Evolutionary conservation across 2,888 invertebrate genomes (phyloP).

Genomic region (Ephialtes manifestator): DNA sequence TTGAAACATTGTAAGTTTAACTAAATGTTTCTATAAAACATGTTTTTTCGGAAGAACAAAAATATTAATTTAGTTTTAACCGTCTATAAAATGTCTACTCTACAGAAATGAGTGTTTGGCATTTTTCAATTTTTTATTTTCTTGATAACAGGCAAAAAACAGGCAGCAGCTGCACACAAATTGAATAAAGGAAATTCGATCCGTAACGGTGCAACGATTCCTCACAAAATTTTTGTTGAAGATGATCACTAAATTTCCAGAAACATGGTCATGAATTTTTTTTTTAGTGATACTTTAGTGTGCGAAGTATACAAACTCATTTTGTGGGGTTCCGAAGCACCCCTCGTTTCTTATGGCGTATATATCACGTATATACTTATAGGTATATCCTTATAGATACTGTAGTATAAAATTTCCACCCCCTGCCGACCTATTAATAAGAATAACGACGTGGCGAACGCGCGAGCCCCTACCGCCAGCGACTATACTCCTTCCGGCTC

Average conservation of each 20-base stretch:
- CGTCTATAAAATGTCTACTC: too few relatives aligned
- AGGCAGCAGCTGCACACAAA: not conserved
- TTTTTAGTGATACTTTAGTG: conserved; percentile 4
- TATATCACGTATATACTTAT: conserved; percentile 5
- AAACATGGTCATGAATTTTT: conserved; percentile 13
- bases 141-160: too few relatives aligned
- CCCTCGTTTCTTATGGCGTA: conserved; percentile 20
- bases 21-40: too few relatives aligned
- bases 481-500: conserved; percentile 37
- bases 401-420: conserved; percentile 59
- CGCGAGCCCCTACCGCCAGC: conserved; percentile 22
- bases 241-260: conserved; percentile 2
- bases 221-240: not conserved
- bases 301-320: not conserved
- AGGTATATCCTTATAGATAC: conserved; percentile 18
- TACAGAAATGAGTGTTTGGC: too few relatives aligned
- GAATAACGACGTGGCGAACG: conserved; percentile 75
- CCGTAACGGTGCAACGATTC: conserved; percentile 2
- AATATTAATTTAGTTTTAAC: too few relatives aligned
- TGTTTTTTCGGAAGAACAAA: too few relatives aligned
- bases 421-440: conserved; percentile 82
- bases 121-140: too few relatives aligned
- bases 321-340: conserved; percentile 10
- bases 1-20: too few relatives aligned
- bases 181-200: conserved; percentile 11